phyloP scores from a whole-genome alignment of 2,888 invertebrate genomes.

The Blera fallax region DNA sequence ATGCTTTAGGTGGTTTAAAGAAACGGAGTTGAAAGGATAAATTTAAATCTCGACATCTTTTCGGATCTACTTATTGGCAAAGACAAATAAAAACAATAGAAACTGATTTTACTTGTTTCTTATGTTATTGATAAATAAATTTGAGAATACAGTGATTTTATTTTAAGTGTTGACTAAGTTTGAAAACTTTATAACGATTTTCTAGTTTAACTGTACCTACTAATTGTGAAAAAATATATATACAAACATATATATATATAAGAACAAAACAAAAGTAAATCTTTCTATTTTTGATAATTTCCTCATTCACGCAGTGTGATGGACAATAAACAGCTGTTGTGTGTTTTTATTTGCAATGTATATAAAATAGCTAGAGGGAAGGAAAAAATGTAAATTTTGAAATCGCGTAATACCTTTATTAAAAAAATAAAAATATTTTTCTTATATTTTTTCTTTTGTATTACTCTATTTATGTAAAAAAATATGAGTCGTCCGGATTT shows the following conservation, averaged over 20 bases:
- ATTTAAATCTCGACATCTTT: too few species aligned
- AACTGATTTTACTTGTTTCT: too few species aligned
- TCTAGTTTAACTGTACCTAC: neutral
- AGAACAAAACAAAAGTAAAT: neutral
- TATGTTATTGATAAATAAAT: too few species aligned
- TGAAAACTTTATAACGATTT: neutral
- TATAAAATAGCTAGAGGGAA: conserved; percentile 5
- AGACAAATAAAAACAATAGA: too few species aligned
- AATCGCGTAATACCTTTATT: neutral
- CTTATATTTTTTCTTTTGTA: too few species aligned
- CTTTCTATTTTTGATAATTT: conserved; percentile 5
- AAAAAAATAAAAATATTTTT: neutral
- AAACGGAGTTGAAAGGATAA: too few species aligned
- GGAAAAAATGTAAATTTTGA: neutral
- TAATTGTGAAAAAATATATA: neutral
- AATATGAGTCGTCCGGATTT: too few species aligned
- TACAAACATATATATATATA: neutral
- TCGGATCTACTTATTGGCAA: too few species aligned
- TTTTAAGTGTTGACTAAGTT: neutral
- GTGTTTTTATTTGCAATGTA: conserved; percentile 16
- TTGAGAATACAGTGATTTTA: too few species aligned
- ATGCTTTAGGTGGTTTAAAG: too few species aligned
- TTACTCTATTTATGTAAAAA: too few species aligned
- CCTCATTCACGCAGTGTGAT: neutral
- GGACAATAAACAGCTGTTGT: conserved; percentile 22